Evolutionary conservation across 2,888 invertebrate genomes (phyloP).

Genomic region (Morpho achilles): DNA sequence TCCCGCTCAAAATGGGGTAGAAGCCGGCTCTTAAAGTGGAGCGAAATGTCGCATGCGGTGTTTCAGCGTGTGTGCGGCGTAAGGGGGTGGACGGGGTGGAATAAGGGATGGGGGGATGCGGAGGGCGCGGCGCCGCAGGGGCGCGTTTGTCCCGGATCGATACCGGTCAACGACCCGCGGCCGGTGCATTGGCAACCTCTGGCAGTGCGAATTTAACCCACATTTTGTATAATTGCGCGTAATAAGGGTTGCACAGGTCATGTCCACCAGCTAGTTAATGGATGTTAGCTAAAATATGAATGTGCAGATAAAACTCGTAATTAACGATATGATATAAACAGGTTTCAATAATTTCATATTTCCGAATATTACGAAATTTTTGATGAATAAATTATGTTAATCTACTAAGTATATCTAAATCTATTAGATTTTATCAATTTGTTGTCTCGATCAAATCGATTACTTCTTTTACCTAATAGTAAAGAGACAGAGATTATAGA

Average conservation of each 20-base stretch:
- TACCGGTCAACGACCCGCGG: constrained; percentile 74
- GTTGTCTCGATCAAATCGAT: no score
- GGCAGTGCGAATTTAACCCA: constrained; percentile 59
- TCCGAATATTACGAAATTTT: no score
- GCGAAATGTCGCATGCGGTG: constrained; percentile 73
- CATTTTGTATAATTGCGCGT: constrained; percentile 42
- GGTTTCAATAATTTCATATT: no score
- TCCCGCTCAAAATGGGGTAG: constrained; percentile 28
- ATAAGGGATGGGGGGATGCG: constrained; percentile 32
- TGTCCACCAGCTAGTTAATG: constrained; percentile 9
- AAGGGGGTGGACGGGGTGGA: constrained; percentile 34
- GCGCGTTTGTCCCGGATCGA: constrained; percentile 66
- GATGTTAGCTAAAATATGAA: not conserved
- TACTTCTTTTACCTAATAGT: no score
- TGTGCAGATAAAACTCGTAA: no score
- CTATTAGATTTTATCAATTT: no score
- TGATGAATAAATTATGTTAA: no score
- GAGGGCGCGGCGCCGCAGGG: constrained; percentile 56
- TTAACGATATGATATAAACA: no score
- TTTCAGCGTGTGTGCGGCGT: constrained; percentile 44
- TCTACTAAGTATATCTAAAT: no score
- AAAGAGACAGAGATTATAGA: no score
- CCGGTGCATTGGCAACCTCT: constrained; percentile 64
- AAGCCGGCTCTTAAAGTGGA: constrained; percentile 38
- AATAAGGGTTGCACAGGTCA: constrained; percentile 25